phyloP scores from a whole-genome alignment of 2,888 invertebrate species.

The Euplexia lucipara region DNA sequence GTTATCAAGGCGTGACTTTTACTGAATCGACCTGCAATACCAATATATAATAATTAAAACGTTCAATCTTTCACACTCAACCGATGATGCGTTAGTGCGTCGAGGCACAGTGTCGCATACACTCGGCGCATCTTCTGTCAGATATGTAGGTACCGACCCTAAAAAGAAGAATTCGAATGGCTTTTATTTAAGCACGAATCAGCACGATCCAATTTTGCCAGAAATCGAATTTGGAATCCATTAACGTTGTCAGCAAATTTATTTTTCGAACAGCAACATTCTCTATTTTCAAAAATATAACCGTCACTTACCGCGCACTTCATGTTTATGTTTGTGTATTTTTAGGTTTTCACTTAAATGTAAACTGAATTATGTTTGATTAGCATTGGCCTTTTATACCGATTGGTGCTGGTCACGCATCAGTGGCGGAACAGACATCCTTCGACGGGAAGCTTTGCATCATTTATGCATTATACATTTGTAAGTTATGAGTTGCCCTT shows the following conservation, averaged over 20 bases:
- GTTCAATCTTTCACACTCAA: no score
- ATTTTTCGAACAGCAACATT: background rate
- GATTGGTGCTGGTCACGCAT: slow-evolving; percentile 46
- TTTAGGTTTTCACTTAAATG: slow-evolving; percentile 42
- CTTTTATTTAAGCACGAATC: no score
- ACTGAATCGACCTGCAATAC: no score
- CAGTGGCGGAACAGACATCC: slow-evolving; percentile 35
- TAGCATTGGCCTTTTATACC: slow-evolving; percentile 58
- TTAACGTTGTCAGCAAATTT: background rate
- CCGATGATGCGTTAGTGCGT: no score
- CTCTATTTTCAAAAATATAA: slow-evolving; percentile 6
- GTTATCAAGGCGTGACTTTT: no score
- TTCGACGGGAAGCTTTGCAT: slow-evolving; percentile 50
- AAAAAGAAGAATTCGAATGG: no score
- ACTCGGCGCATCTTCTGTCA: no score
- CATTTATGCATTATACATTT: slow-evolving; percentile 45
- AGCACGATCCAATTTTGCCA: no score
- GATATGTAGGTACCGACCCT: no score
- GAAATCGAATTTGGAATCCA: background rate
- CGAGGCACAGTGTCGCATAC: no score
- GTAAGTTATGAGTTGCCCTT: slow-evolving; percentile 36
- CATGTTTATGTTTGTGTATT: slow-evolving; percentile 74
- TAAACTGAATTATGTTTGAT: slow-evolving; percentile 22
- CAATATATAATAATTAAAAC: no score
- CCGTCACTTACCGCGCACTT: slow-evolving; percentile 83